Base-by-base conservation (phyloP, 2,888 invertebrate genomes). In the Trilocha varians region DNA sequence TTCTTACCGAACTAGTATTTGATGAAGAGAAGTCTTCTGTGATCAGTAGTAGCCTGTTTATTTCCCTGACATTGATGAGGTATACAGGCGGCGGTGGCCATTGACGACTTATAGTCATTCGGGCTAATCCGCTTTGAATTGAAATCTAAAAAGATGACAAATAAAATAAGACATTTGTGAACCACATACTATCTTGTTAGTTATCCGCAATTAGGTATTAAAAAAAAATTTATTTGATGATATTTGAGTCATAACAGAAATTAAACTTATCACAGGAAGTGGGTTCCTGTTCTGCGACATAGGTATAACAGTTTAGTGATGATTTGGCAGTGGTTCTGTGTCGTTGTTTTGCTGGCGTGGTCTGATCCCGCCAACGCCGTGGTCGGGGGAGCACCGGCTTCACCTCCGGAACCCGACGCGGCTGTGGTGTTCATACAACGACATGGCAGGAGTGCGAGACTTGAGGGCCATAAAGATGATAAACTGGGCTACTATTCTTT, bases 381-480 rank as follows among this genome's bases (percentile, higher is more conserved):
- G 57, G 91, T 93, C 2, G 93, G 93, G 1, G 93, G 93, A 0
- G 74, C 66, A 3, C 87, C 87, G 0, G 90, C 93, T 0, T 87
- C 89, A 18, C 73, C 88, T 2, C 92, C 93, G 0, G 90, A 91
- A 36, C 87, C 88, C 5, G 92, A 91, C 59, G 91, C 92, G 49
- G 93, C 93, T 0, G 89, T 90, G 1, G 88, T 93, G 0, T 91
- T 90, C 61, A 85, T 90, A 0, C 88, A 89, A 51, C 87, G 87
- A 52, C 87, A 88, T 42, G 89, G 89, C 34, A 87, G 85, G 35
- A 87, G 89, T 53, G 89, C 91, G 0, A 85, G 90, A 17, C 70
- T 92, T 17, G 87, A 88, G 56, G 93, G 93, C 13, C 69, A 84
- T 42, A 87, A 89, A 52, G 89, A 92, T 62, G 72, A 82, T 6